A percentile compares a stretch with the other conserved stretches of the same genome.
phyloP scores from a whole-genome alignment of 2,113 vertebrate species.

The Austrofundulus limnaeus region DNA sequence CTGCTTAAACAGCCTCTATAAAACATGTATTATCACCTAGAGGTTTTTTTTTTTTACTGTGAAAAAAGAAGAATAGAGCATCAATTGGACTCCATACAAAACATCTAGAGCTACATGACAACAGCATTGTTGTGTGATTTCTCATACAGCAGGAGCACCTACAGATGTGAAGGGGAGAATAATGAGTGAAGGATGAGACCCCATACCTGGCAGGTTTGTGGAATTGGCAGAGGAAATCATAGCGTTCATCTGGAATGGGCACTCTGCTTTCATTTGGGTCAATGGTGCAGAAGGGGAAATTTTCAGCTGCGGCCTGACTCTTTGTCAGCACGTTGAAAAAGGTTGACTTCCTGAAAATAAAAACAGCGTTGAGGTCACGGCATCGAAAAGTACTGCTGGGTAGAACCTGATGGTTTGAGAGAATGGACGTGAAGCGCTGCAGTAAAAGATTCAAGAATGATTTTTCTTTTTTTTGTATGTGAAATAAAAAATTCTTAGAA shows the following conservation, averaged over 20 bases:
- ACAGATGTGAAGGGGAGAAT: constrained; percentile 66
- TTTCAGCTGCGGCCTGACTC: constrained; percentile 90
- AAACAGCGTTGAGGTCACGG: constrained; percentile 69
- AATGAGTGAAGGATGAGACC: constrained; percentile 64
- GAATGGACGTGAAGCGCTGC: constrained; percentile 36
- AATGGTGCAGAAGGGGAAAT: constrained; percentile 96
- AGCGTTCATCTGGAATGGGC: constrained; percentile 91
- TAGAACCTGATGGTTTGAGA: constrained; percentile 25
- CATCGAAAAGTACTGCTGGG: constrained; percentile 37
- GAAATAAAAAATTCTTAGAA: constrained; percentile 35
- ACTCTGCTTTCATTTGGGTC: constrained; percentile 96
- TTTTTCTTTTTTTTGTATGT: neutral
- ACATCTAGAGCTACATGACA: constrained; percentile 24
- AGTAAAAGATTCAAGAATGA: constrained; percentile 37
- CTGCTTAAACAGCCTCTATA: constrained; percentile 51
- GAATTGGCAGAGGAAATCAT: constrained; percentile 90
- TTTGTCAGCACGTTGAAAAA: constrained; percentile 96
- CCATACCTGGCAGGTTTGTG: constrained; percentile 92
- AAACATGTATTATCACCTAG: constrained; percentile 52
- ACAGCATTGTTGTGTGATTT: constrained; percentile 54
- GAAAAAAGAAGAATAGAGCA: constrained; percentile 27
- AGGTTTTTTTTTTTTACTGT: constrained; percentile 37
- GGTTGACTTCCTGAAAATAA: constrained; percentile 89
- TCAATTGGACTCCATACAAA: constrained; percentile 44
- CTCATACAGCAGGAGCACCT: constrained; percentile 38